Base-by-base conservation (phyloP, 1,140 invertebrate species). In the Micrasema longulum region DNA sequence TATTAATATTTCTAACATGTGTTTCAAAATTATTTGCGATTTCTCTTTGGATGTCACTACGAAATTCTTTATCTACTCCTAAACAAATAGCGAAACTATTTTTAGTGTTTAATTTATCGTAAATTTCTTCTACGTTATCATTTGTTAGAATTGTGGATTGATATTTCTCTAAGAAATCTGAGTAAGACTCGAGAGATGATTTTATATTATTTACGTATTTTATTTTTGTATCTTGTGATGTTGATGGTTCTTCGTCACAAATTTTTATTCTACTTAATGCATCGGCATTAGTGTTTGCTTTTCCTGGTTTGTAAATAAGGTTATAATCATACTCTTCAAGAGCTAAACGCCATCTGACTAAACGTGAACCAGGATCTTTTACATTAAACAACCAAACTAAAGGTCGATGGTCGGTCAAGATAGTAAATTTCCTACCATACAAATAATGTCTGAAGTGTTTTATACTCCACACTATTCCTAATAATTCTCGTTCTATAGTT, bases 111-210 rank as follows among this genome's bases (percentile, higher is more conserved):
- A n/a, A n/a, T n/a, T n/a, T n/a, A n/a, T n/a, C n/a, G n/a, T n/a
- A n/a, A n/a, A n/a, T n/a, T n/a, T n/a, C n/a, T n/a, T n/a, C n/a
- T n/a, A n/a, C n/a, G n/a, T n/a, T n/a, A n/a, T n/a, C n/a, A n/a
- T n/a, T n/a, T n/a, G n/a, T n/a, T n/a, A n/a, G n/a, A n/a, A n/a
- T n/a, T n/a, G n/a, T n/a, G n/a, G n/a, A 41, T 7, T 26, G 4
- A 71, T 62, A 18, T 55, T 18, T 23, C 23, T 60, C 43, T 63
- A 18, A 64, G 71, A 72, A 20, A 5, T 41, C 1, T 68, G 36
- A 7, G 36, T 5, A 38, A 38, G 36, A 38, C 5, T 53, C 9
- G 50, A 43, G 7, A 69, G 22, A 52, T 72, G 22, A 10, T 52
- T 12, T 5, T 55, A 38, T 12, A 12, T 38, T 12, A 7, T 5